Evolutionary conservation across 1,140 invertebrate species (phyloP), one percentile per base, ranked within the genome.

Genomic region (Drosophila neocordata): DNA sequence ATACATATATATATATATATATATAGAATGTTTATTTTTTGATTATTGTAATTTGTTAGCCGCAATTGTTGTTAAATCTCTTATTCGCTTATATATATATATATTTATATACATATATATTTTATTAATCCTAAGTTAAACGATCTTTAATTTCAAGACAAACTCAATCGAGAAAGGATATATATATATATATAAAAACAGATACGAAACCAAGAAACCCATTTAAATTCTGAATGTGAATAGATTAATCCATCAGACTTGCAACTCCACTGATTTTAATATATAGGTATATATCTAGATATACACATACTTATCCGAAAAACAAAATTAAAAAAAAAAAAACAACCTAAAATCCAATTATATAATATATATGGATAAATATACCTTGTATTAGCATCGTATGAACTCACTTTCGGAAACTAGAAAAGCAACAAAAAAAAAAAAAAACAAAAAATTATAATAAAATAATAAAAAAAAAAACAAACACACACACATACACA

Each of bases 31-130:
- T 58, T 73, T 70, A 53, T 57, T 72, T 68, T 68, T 68, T 52
- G 48, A 31, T 31, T 57, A 65, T 73, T 52, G 52, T 69, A 65
- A 69, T 55, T 53, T 77, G 67, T 87, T 85, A 87, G 82, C 74
- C 61, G 65, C 65, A 82, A 85, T 88, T 85, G 70, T 87, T 85
- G 82, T 87, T 85, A 78, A 63, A 60, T 22, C 24, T 58, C 52
- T 66, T 24, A 44, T 20, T 9, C 8, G 24, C 35, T 15, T 55
- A 60, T 13, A 60, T 35, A 6, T 31, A 73, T 34, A 44, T 15
- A 44, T 8, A 44, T 18, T 7, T 44, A 44, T 56, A 20, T 57
- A 48, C 44, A 20, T 57, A 13, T 57, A 31, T 61, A 37, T 53
- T 66, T 77, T 77, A 44, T 76, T 77, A 62, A 48, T 38, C 38